phyloP scores from a whole-genome alignment of 2,888 invertebrate species.

The Drosophila rubida region DNA sequence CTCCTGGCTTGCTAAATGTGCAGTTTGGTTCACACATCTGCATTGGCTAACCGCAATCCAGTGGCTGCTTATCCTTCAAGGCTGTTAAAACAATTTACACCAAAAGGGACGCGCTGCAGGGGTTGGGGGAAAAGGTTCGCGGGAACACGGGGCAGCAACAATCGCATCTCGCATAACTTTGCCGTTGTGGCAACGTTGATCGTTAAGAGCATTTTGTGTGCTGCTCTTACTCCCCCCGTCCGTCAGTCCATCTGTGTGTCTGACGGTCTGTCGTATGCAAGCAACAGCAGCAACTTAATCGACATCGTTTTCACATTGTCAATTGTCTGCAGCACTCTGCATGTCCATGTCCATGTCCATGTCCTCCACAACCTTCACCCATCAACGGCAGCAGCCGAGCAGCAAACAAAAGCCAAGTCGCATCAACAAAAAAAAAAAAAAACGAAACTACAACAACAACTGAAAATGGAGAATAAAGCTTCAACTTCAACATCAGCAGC shows the following conservation, averaged over 20 bases:
- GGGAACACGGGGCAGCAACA: slow-evolving; percentile 22
- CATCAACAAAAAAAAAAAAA: slow-evolving; percentile 40
- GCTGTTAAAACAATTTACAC: slow-evolving; percentile 79
- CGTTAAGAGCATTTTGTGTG: slow-evolving; percentile 67
- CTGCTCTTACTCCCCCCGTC: slow-evolving; percentile 24
- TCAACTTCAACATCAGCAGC: slow-evolving; percentile 54
- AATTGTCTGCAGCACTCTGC: slow-evolving; percentile 77
- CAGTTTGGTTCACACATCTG: slow-evolving; percentile 54
- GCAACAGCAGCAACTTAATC: slow-evolving; percentile 75
- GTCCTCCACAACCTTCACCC: slow-evolving; percentile 71
- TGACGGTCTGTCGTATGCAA: slow-evolving; percentile 55
- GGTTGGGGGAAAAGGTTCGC: too few species aligned
- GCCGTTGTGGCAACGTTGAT: slow-evolving; percentile 62
- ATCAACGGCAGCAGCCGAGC: slow-evolving; percentile 63
- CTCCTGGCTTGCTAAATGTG: slow-evolving; percentile 23
- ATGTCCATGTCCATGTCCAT: slow-evolving; percentile 75
- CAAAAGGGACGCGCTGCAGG: slow-evolving; percentile 36
- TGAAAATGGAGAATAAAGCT: slow-evolving; percentile 40
- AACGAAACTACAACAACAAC: neutral
- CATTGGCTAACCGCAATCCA: slow-evolving; percentile 49
- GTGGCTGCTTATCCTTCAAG: slow-evolving; percentile 74
- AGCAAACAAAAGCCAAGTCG: slow-evolving; percentile 59
- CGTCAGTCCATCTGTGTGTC: neutral
- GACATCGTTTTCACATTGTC: slow-evolving; percentile 78
- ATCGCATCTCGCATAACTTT: slow-evolving; percentile 70